phyloP scores from a whole-genome alignment of 2,888 invertebrate genomes.

The Phaonia tiefii region DNA sequence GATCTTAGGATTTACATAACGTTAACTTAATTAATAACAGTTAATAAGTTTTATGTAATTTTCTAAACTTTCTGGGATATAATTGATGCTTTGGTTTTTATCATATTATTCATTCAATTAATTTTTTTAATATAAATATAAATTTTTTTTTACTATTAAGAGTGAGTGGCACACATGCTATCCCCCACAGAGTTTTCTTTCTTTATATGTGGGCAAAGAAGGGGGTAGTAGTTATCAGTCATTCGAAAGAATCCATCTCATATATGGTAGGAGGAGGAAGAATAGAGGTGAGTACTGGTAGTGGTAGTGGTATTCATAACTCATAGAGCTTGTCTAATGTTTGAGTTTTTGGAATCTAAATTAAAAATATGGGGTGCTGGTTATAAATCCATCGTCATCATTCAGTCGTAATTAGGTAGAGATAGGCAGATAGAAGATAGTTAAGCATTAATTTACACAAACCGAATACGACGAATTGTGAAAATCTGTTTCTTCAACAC shows the following conservation, averaged over 20 bases:
- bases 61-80: constrained; percentile 6
- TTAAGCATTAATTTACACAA: neutral
- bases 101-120: constrained; percentile 27
- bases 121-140: neutral
- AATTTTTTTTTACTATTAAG: constrained; percentile 35
- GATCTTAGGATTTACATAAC: constrained; percentile 8
- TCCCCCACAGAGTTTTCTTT: constrained; percentile 41
- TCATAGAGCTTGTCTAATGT: constrained; percentile 61
- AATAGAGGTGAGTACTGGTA: constrained; percentile 33
- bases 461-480: neutral
- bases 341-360: constrained; percentile 68
- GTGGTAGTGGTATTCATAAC: constrained; percentile 30
- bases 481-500: no score
- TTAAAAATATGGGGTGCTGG: constrained; percentile 66
- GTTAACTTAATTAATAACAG: no score
- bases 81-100: constrained; percentile 2
- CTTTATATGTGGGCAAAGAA: neutral
- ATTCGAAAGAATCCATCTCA: constrained; percentile 52
- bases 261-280: constrained; percentile 32
- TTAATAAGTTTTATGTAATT: constrained; percentile 22
- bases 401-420: constrained; percentile 48
- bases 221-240: neutral
- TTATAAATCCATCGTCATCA: constrained; percentile 63
- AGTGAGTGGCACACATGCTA: constrained; percentile 57
- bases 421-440: neutral